A percentile compares a stretch with the other conserved stretches of the same genome.
Conservation (phyloP, 2,888 invertebrate species). For the Tenthredo livida region DNA sequence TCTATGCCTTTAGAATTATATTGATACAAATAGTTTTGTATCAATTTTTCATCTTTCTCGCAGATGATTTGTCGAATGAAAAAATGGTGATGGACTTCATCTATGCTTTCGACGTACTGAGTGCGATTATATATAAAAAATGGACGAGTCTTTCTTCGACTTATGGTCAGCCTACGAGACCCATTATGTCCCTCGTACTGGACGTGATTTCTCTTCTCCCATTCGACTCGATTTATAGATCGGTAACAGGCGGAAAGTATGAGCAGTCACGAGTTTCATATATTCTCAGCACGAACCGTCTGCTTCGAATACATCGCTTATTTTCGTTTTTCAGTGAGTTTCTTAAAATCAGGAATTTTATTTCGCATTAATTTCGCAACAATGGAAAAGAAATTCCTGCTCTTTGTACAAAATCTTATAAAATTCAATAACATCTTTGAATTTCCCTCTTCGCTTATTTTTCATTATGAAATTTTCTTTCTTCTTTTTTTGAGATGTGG, state of each 20-base stretch:
- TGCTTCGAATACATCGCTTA: constrained; percentile 20
- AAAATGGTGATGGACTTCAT: constrained; percentile 7
- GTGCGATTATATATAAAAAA: constrained; percentile 17
- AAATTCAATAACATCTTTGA: not conserved
- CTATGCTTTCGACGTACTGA: constrained; percentile 20
- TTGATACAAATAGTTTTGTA: not conserved
- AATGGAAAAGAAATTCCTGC: not conserved
- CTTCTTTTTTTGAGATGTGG: not conserved
- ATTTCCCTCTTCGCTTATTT: not conserved
- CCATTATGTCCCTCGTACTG: not conserved
- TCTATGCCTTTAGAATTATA: not conserved
- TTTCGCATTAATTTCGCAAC: not conserved
- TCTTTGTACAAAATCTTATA: not conserved
- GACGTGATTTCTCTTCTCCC: constrained; percentile 26
- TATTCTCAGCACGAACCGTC: constrained; percentile 8
- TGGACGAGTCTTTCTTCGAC: constrained; percentile 38
- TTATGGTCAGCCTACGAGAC: constrained; percentile 9
- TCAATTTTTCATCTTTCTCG: not conserved
- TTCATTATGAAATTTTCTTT: not conserved
- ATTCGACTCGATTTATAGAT: not conserved
- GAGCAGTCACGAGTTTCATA: not conserved
- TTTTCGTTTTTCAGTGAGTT: constrained; percentile 15
- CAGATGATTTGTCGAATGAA: constrained; percentile 14
- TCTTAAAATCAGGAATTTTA: not conserved
- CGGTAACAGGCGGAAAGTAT: not conserved